These are phyloP conservation scores for Oegoconia quadripuncta DNA, from an alignment of 2,888 invertebrate species.

Conservation along the genomic window DNA sequence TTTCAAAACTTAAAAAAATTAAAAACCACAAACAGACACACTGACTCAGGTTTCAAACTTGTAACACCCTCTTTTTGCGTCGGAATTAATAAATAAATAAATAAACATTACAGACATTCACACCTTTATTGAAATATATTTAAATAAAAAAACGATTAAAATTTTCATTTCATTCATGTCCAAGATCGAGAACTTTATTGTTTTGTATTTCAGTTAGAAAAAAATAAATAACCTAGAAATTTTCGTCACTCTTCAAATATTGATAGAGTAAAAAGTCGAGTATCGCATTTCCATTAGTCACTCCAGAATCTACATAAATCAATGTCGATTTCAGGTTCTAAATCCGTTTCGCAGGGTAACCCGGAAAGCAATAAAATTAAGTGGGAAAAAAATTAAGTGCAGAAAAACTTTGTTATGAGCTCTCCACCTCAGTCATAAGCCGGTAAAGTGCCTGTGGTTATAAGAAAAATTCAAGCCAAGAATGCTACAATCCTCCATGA, in stretches of 20 bases:
- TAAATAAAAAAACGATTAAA: too few relatives aligned
- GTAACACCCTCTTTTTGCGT: too few relatives aligned
- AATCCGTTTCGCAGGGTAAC: conserved; percentile 7
- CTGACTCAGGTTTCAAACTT: too few relatives aligned
- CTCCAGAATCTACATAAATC: conserved; percentile 6
- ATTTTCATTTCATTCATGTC: too few relatives aligned
- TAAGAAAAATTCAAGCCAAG: conserved; percentile 32
- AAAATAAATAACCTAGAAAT: too few relatives aligned
- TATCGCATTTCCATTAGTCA: conserved; percentile 10
- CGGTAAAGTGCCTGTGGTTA: conserved; percentile 23
- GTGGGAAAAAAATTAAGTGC: conserved; percentile 33
- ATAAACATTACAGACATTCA: too few relatives aligned
- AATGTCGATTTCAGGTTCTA: conserved; percentile 9
- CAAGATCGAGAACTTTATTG: too few relatives aligned
- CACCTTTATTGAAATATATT: too few relatives aligned
- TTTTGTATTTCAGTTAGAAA: too few relatives aligned
- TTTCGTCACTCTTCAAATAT: background rate
- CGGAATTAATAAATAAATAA: too few relatives aligned
- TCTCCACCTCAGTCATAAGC: conserved; percentile 22
- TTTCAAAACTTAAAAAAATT: too few relatives aligned
- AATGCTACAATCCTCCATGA: conserved; percentile 36
- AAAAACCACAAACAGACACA: too few relatives aligned
- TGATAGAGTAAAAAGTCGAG: background rate
- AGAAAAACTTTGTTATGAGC: conserved; percentile 41
- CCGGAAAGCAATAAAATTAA: conserved; percentile 14